Evolutionary conservation across 1,140 invertebrate species (phyloP), one percentile per base, ranked within the genome.

Genomic region (Meloidogyne floridensis): DNA sequence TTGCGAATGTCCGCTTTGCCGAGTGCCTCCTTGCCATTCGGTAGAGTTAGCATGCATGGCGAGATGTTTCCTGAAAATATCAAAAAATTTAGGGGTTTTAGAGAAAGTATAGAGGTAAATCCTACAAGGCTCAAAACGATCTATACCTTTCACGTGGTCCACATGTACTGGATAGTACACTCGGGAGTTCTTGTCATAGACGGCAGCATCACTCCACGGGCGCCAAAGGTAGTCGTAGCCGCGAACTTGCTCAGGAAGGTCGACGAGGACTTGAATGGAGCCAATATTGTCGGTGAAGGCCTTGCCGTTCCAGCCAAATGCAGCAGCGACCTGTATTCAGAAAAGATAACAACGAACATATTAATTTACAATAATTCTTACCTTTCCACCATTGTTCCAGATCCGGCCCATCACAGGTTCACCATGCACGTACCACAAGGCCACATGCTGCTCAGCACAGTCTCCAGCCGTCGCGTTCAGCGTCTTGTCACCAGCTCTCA

Each of bases 171-270:
- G 85, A 71, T 80, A 59, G 81, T 86, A 86, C 18, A 81, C 83
- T 51, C 83, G 83, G 7, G 59, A 15, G 32, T 82, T 84, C 6
- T n/a, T 69, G 13, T 72, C 86, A 77, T 85, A 86, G n/a, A 18
- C 18, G 18, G 86, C 86, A 6, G 86, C 87, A 18, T 86, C 82
- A 9, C 8, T 54, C 87, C 82, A 87, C 13, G 84, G 77, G 11
- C 72, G 77, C 86, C 86, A 87, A 53, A 78, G 82, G 59, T 88
- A 87, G 71, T 88, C 85, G 81, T 83, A 88, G 53, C 87, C 86
- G 47, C 85, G 82, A 42, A 87, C 81, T 53, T 84, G 82, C 5
- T 88, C 87, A 10, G 81, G 73, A 56, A 88, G 74, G 32, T 88
- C 78, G 56, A 88, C 43, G 32, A 87, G 87, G 13, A 87, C 47